Evolutionary conservation across 2,888 invertebrate genomes (phyloP), one percentile per base, ranked within the genome.

Genomic region (Cinara cedri): DNA sequence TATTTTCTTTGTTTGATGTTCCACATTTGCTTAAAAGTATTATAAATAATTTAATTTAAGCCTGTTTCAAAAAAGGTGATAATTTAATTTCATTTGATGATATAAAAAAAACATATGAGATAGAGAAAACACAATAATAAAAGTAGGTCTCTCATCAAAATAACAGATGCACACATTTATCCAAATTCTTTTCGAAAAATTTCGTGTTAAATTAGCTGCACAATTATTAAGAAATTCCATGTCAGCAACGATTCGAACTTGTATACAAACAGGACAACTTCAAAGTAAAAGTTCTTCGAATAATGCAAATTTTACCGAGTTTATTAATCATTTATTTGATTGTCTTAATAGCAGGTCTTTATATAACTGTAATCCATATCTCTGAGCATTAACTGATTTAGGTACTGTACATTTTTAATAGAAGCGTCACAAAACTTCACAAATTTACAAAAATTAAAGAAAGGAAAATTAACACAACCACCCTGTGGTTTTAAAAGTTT

Each of bases 161-260:
- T 83, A 26, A 83, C 83, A 13, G 80, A 82, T 34, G 60, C 74
- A 26, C 83, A 83, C 54, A 68, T 84, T 14, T 57, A 81, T 55
- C 83, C 83, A 10, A 81, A 81, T 44, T 62, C 80, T 34, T 84
- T 83, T 81, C 81, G 83, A 63, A 82, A 82, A 72, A 83, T n/a
- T n/a, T n/a, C n/a, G 54, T 34, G 83, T 83, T 24, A 81, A 76
- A 49, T 81, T 82, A 26, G 83, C 83, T 8, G 80, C 82, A 0
- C 83, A 84, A 82, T 66, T 83, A 71, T 83, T 84, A 49, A 83
- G 83, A 80, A 82, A 82, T 51, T 81, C 84, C 1, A 82, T 83
- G 13, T 72, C 82, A 24, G 83, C 83, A 57, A 34, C 34, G 6
- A 75, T 83, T 60, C 72, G 76, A 49, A 81, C 83, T 24, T 83